These are phyloP conservation scores for Leptoteleia sp. DNA, from an alignment of 1,140 invertebrate genomes.

Conservation along the genomic window DNA sequence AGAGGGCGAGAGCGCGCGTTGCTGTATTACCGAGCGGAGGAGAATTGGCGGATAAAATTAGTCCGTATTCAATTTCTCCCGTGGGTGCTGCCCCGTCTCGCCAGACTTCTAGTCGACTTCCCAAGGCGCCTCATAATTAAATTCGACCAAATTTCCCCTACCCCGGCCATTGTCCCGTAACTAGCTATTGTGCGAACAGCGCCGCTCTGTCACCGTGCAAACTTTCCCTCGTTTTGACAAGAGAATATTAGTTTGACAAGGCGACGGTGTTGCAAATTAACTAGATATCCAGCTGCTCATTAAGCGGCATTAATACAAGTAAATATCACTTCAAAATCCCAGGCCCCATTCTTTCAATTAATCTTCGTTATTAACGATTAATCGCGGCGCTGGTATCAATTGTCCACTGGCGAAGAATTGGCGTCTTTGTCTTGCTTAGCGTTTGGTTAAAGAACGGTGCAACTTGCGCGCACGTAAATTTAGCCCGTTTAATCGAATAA, in stretches of 20 bases:
- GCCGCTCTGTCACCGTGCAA: slow-evolving; percentile 70
- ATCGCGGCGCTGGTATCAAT: no score
- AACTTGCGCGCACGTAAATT: slow-evolving; percentile 68
- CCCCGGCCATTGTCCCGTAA: slow-evolving; percentile 79
- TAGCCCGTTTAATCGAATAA: slow-evolving; percentile 78
- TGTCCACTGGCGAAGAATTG: no score
- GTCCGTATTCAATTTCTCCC: slow-evolving; percentile 80
- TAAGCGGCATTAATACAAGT: slow-evolving; percentile 51
- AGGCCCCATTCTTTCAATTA: background rate
- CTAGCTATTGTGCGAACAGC: slow-evolving; percentile 79
- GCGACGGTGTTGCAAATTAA: slow-evolving; percentile 54
- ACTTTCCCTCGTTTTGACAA: slow-evolving; percentile 71
- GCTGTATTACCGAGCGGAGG: slow-evolving; percentile 69
- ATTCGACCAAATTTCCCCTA: slow-evolving; percentile 80
- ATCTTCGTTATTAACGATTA: no score
- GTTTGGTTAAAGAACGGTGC: slow-evolving; percentile 18
- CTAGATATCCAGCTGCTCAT: slow-evolving; percentile 57
- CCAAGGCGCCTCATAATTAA: slow-evolving; percentile 81
- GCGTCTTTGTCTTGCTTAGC: no score
- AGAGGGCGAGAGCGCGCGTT: no score
- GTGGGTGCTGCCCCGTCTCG: slow-evolving; percentile 67
- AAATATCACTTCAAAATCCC: slow-evolving; percentile 35
- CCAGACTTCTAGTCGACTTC: slow-evolving; percentile 68
- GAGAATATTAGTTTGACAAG: slow-evolving; percentile 64
- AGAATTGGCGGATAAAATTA: slow-evolving; percentile 77